phyloP scores from a whole-genome alignment of 1,140 invertebrate genomes.

The Aradophagus sp. region DNA sequence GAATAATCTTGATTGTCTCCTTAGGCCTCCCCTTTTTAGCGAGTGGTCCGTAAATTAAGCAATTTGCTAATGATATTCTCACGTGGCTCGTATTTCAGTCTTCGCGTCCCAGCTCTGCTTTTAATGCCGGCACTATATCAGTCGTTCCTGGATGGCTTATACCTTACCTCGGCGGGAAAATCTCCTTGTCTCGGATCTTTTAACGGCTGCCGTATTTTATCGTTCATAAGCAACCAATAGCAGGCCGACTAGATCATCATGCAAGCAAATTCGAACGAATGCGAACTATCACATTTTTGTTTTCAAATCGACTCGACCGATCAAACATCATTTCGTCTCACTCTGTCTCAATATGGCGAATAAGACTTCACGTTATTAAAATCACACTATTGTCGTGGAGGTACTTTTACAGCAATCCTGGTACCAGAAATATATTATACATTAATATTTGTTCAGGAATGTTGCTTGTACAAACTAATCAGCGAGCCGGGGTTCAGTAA shows the following conservation, averaged over 20 bases:
- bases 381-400: too few species aligned
- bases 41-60: slow-evolving; percentile 70
- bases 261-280: slow-evolving; percentile 36
- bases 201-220: slow-evolving; percentile 61
- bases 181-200: slow-evolving; percentile 59
- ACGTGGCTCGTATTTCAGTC: slow-evolving; percentile 71
- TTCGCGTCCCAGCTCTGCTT: slow-evolving; percentile 65
- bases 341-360: too few species aligned
- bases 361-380: too few species aligned
- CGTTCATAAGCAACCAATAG: slow-evolving; percentile 58
- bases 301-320: too few species aligned
- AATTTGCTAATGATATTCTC: slow-evolving; percentile 75
- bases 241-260: slow-evolving; percentile 48
- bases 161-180: slow-evolving; percentile 58
- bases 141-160: slow-evolving; percentile 58
- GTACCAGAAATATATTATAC: too few species aligned
- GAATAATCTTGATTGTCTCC: slow-evolving; percentile 60
- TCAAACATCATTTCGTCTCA: too few species aligned
- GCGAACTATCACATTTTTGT: too few species aligned
- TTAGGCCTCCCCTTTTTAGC: slow-evolving; percentile 58
- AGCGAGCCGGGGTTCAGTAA: slow-evolving; percentile 55
- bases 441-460: too few species aligned
- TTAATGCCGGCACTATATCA: slow-evolving; percentile 68
- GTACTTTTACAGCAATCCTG: too few species aligned
- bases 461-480: too few species aligned